Percentiles rank a stretch among this genome's conserved stretches.
Conservation (phyloP, 2,888 invertebrate species). For the Patella ulyssiponensis region DNA sequence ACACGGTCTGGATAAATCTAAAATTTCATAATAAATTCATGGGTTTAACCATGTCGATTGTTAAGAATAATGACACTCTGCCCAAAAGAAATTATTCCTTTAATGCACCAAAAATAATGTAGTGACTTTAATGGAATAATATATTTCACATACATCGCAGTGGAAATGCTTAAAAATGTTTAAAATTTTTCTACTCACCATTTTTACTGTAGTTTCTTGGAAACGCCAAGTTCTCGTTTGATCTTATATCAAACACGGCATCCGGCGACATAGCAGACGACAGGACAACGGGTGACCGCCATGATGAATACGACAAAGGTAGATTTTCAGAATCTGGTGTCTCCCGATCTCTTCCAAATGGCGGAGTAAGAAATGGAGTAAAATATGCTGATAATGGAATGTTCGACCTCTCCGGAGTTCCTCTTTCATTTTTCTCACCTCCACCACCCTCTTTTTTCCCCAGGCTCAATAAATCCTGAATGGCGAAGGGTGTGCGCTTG, state of each 20-base stretch:
- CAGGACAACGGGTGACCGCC: neutral
- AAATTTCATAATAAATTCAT: too few species aligned
- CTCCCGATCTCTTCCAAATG: neutral
- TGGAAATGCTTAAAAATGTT: too few species aligned
- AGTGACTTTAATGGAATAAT: too few species aligned
- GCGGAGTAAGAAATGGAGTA: neutral
- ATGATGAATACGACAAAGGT: neutral
- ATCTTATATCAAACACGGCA: neutral
- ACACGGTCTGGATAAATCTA: too few species aligned
- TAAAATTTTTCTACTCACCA: neutral
- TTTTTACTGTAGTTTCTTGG: conserved; percentile 4
- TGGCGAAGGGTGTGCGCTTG: neutral
- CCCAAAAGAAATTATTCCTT: too few species aligned
- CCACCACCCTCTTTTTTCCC: neutral
- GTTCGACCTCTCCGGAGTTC: neutral
- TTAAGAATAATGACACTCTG: too few species aligned
- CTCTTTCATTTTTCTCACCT: neutral
- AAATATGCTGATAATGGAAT: conserved; percentile 1
- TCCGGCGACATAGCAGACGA: neutral
- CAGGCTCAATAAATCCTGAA: conserved; percentile 5
- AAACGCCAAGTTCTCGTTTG: neutral
- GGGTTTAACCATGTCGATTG: too few species aligned
- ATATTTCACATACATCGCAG: too few species aligned
- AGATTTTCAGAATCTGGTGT: neutral
- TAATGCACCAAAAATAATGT: too few species aligned